Evolutionary conservation across 53 echinoderm and acorn worm genomes (phyloP), one percentile per base, ranked within the genome.

Genomic region (Luidia sarsii): DNA sequence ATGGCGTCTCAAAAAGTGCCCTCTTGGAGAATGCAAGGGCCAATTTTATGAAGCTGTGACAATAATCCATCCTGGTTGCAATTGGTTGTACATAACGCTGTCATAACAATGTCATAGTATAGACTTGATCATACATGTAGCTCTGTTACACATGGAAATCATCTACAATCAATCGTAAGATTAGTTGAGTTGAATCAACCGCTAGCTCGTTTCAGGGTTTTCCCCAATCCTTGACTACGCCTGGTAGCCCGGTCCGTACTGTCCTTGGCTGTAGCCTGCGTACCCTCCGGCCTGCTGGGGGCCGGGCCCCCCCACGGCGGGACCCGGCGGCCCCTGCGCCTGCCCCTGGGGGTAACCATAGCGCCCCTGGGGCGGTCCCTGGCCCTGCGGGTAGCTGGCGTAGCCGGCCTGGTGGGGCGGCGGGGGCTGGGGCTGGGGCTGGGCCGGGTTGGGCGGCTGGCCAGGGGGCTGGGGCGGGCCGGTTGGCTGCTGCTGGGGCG

Each of bases 181-280:
- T n/a, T n/a, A n/a, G n/a, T n/a, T n/a, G n/a, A n/a, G n/a, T n/a
- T n/a, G n/a, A n/a, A n/a, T n/a, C n/a, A n/a, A n/a, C n/a, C n/a
- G n/a, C n/a, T n/a, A n/a, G n/a, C n/a, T n/a, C n/a, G n/a, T n/a
- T n/a, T n/a, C n/a, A n/a, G n/a, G n/a, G n/a, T n/a, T n/a, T n/a
- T n/a, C n/a, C n/a, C n/a, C n/a, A n/a, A n/a, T n/a, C n/a, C n/a
- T 11, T 25, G 18, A 23, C 56, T 61, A 77, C 46, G 55, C 60
- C 48, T 77, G 77, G 56, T 77, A 71, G 15, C 70, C 71, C 33
- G 73, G 35, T n/a, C 50, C 64, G 50, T 93, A 89, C 43, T 87
- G 79, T 24, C 86, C 89, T 53, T 93, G 93, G 36, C 66, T 80
- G 66, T 89, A 93, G 9, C 89, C 89, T 27, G 84, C 93, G 34